Evolutionary conservation across 2,113 vertebrate species (phyloP), one percentile per base, ranked within the genome.

Genomic region (Hippoglossus stenolepis): DNA sequence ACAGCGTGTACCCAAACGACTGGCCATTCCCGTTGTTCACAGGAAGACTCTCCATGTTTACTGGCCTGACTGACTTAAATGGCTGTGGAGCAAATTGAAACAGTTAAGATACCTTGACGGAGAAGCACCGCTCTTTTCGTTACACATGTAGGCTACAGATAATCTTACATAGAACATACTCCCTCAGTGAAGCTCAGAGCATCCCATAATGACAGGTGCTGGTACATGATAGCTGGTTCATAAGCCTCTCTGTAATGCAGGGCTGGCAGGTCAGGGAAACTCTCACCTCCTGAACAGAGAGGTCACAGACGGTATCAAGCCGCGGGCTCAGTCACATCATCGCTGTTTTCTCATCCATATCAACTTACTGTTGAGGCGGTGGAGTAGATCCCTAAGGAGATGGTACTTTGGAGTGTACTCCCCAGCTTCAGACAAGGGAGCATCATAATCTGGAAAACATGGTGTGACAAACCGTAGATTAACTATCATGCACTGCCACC

Each of bases 21-120:
- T 99, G 98, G 3, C 98, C 97, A 0, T 94, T 96, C 8, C 90
- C 93, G 3, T 94, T 87, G 4, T 98, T 98, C 2, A 95, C 79
- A 0, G 93, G 96, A n/a, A 99, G 90, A 12, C 95, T 98, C 92
- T 99, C 98, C 97, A 98, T 98, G 86, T 95, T 98, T 24, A 98
- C 23, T 0, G 97, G 96, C 2, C 73, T 66, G 18, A 90, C 75
- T 0, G 95, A 96, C 74, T 86, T 95, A 38, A 96, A 62, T 6
- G 97, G 96, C 98, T 99, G 78, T 14, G 64, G 65, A 38, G 78
- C 38, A 75, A 83, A 58, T 5, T 2, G 0, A 69, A 51, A 23
- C 2, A 26, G 40, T 54, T 26, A 4, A 69, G 17, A 24, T 15
- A 1, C 8, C 0, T 35, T 59, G 8, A 70, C 2, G 56, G 9